Conservation (phyloP, 2,888 invertebrate species). For the Synergus japonicus region DNA sequence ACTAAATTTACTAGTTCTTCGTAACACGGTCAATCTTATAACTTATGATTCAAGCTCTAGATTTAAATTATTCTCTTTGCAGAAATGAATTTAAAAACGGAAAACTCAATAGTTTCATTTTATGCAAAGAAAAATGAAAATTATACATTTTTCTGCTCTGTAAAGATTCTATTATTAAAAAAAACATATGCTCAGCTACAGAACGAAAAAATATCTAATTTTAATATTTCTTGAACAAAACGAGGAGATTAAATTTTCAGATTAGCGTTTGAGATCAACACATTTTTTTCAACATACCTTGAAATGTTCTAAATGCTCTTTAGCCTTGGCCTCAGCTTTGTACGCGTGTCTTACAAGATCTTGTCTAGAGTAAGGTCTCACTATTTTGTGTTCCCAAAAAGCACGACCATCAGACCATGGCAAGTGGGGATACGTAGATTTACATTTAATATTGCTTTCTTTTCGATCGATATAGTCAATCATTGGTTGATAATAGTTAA, state of each 20-base stretch:
- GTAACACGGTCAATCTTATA: constrained; percentile 38
- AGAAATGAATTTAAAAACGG: constrained; percentile 23
- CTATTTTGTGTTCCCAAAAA: constrained; percentile 81
- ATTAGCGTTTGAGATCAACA: too few relatives aligned
- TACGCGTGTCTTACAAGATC: constrained; percentile 84
- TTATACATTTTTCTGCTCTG: too few relatives aligned
- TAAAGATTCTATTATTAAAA: neutral
- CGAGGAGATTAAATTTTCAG: neutral
- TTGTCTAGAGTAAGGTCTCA: constrained; percentile 83
- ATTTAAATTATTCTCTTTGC: constrained; percentile 8
- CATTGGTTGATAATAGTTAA: constrained; percentile 93
- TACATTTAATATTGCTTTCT: constrained; percentile 76
- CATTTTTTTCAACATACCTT: constrained; percentile 70
- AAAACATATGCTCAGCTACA: neutral
- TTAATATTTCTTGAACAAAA: too few relatives aligned
- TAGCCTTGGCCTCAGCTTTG: constrained; percentile 84
- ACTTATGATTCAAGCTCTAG: neutral
- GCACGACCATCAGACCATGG: constrained; percentile 79
- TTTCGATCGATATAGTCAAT: constrained; percentile 89
- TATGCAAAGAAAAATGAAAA: too few relatives aligned
- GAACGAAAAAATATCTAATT: too few relatives aligned
- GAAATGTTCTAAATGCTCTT: constrained; percentile 82
- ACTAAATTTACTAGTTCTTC: constrained; percentile 52
- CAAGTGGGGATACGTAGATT: constrained; percentile 82
- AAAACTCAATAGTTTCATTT: too few relatives aligned